A percentile compares a stretch with the other conserved stretches of the same genome.
Evolutionary conservation across 1,140 invertebrate species (phyloP).

Genomic region (Trachymyrmex septentrionalis): DNA sequence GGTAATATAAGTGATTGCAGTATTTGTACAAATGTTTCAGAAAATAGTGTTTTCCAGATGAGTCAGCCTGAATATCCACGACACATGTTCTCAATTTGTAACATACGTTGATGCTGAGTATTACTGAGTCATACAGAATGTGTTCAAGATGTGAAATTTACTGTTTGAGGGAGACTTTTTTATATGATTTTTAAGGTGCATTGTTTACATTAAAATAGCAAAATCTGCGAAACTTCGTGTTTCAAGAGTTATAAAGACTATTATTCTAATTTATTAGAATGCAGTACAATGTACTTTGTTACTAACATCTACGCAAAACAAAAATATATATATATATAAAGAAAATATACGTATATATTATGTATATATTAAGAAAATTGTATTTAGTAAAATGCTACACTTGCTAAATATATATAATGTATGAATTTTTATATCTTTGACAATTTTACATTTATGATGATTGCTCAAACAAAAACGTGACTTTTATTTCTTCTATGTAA

Average conservation of each 20-base stretch:
- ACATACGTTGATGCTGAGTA: constrained; percentile 21
- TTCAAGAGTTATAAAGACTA: not conserved
- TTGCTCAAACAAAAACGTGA: constrained; percentile 8
- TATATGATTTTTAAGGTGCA: constrained; percentile 23
- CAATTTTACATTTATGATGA: constrained; percentile 10
- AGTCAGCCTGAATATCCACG: not conserved
- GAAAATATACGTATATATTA: not conserved
- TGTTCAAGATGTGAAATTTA: constrained; percentile 25
- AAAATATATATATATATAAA: not conserved
- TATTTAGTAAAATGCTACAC: constrained; percentile 19
- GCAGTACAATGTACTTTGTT: not conserved
- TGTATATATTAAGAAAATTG: not conserved
- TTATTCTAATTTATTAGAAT: constrained; percentile 1
- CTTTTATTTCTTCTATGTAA: not conserved
- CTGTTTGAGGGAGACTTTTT: not conserved
- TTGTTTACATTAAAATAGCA: not conserved
- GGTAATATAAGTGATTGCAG: constrained; percentile 11
- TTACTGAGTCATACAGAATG: not conserved
- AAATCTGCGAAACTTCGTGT: not conserved
- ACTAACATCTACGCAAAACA: not conserved
- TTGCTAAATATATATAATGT: not conserved
- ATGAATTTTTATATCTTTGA: constrained; percentile 11
- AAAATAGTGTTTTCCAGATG: constrained; percentile 11
- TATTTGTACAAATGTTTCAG: constrained; percentile 4
- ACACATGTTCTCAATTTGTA: constrained; percentile 5